Base-by-base conservation (phyloP, 2,797 vertebrate species). In the Sebastes itinus region DNA sequence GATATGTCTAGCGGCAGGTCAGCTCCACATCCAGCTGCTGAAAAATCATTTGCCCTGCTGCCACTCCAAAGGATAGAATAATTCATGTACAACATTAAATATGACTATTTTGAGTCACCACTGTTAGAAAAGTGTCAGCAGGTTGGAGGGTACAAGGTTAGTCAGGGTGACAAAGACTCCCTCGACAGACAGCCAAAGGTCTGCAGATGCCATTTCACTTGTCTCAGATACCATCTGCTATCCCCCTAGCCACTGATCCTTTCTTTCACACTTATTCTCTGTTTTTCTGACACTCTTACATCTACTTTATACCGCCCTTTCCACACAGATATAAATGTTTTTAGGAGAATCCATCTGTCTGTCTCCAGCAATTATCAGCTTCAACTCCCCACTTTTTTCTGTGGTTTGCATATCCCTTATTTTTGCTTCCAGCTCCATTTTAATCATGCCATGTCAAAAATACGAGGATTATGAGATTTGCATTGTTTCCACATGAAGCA, bases 401-500 rank as follows among this genome's bases (percentile, higher is more conserved):
- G 32, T 28, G 59, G 28, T 85, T 86, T 86, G 69, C 79, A 85
- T 78, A 91, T 83, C 76, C 27, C 61, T n/a, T 61, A 63, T 61
- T 82, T 78, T 83, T 22, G 74, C 81, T 84, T 13, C 54, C n/a
- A 82, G 80, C 82, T 82, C 42, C 27, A 75, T 89, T 93, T 90
- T 90, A 90, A 93, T 94, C 81, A 90, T 58, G 59, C 64, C 65
- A 38, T 88, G 83, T 83, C 71, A 83, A 82, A 93, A 93, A 89
- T 88, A 88, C 64, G 58, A 83, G 88, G 88, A 92, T 92, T 91
- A 92, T 84, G 54, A 92, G 85, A 89, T 92, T 88, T 91, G 78
- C 63, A 90, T 94, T 93, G 88, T 94, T 92, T 88, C 71, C 82
- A 77, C 70, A 75, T 87, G 87, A 92, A 86, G 66, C 72, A 79